Conservation (phyloP, 2,113 vertebrate species). For the Antechinus flavipes region DNA sequence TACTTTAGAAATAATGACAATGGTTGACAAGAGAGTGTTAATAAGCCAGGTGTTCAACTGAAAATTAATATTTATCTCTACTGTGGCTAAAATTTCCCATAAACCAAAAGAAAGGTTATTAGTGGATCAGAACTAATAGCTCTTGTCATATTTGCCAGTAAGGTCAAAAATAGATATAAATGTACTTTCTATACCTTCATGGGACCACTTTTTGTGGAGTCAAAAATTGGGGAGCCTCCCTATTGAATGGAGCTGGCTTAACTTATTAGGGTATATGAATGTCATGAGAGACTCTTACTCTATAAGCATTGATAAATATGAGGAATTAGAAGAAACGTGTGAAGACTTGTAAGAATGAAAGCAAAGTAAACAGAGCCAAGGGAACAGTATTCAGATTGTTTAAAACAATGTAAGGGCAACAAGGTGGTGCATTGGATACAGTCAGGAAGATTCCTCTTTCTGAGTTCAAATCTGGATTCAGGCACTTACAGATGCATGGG, state of each 20-base stretch:
- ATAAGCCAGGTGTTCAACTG: constrained; percentile 40
- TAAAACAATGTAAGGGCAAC: neutral
- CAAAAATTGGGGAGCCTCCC: neutral
- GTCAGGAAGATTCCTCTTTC: neutral
- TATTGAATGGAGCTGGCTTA: neutral
- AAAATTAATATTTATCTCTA: constrained; percentile 64
- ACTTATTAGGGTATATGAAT: neutral
- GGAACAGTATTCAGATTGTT: neutral
- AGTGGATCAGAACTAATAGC: constrained; percentile 1
- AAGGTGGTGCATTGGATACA: neutral
- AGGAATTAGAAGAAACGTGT: neutral
- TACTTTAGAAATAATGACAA: neutral
- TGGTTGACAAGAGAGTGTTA: constrained; percentile 26
- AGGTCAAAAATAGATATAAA: neutral
- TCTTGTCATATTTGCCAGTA: neutral
- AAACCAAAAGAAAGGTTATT: constrained; percentile 72
- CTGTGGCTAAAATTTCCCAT: constrained; percentile 57
- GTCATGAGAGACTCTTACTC: neutral
- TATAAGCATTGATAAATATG: neutral
- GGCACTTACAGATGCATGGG: neutral
- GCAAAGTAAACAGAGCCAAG: neutral
- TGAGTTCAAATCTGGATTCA: neutral
- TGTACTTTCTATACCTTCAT: neutral
- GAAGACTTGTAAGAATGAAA: neutral
- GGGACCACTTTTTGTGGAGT: neutral